Conservation (phyloP, 2,888 invertebrate species). For the Thera obeliscata region DNA sequence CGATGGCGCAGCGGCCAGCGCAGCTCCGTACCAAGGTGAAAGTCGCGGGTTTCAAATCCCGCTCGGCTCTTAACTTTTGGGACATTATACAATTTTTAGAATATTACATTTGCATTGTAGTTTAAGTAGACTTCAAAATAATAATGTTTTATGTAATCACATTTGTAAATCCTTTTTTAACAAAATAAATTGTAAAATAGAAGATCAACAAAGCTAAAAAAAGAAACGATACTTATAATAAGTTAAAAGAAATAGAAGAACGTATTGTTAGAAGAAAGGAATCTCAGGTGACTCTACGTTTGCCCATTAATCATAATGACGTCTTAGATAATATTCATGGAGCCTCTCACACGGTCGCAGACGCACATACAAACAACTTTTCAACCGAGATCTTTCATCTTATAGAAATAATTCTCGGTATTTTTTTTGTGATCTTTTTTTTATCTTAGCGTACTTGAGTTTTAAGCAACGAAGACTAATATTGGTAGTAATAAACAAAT, state of each 20-base stretch:
- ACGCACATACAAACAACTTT: conserved; percentile 51
- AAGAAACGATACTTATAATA: background rate
- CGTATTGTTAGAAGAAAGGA: conserved; percentile 73
- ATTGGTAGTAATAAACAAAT: background rate
- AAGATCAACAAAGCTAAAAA: background rate
- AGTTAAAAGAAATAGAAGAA: conserved; percentile 33
- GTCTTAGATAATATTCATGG: conserved; percentile 69
- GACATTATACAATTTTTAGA: too few relatives aligned
- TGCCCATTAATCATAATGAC: conserved; percentile 76
- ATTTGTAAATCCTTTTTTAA: too few relatives aligned
- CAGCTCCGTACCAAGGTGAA: too few relatives aligned
- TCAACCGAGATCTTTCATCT: conserved; percentile 47
- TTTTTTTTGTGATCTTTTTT: conserved; percentile 45
- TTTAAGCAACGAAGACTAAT: background rate
- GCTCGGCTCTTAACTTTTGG: too few relatives aligned
- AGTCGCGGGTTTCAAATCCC: too few relatives aligned
- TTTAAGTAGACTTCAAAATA: too few relatives aligned
- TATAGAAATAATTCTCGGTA: conserved; percentile 51
- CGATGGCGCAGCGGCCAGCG: too few relatives aligned
- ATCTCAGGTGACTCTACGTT: conserved; percentile 66
- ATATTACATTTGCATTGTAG: too few relatives aligned
- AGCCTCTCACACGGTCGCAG: conserved; percentile 49
- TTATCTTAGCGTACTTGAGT: background rate
- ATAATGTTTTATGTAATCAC: too few relatives aligned
- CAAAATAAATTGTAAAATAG: background rate